Evolutionary conservation across 2,113 vertebrate species (phyloP).

Genomic region (Meleagris gallopavo): DNA sequence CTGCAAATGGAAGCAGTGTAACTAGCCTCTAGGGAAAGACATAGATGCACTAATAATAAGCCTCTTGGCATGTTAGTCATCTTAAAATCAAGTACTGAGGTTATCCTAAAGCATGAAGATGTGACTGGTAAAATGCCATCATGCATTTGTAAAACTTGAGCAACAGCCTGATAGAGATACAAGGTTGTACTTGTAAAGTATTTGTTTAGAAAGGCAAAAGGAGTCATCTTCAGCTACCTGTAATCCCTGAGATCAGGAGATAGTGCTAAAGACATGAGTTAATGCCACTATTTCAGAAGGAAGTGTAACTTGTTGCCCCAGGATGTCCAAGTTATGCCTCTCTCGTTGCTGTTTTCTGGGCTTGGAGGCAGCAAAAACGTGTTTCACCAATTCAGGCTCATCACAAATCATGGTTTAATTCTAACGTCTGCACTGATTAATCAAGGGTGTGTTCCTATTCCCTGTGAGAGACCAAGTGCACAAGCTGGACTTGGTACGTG

Average conservation of each 20-base stretch:
- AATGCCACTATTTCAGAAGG: not conserved
- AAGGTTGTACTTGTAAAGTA: not conserved
- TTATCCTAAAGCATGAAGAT: not conserved
- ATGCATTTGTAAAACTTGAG: not conserved
- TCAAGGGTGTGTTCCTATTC: not conserved
- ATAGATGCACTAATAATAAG: constrained; percentile 2
- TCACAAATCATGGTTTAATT: not conserved
- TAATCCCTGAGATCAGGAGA: not conserved
- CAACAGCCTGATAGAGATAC: not conserved
- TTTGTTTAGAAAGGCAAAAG: not conserved
- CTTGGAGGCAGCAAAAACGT: not conserved
- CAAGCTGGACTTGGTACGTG: not conserved
- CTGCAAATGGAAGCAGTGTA: not conserved
- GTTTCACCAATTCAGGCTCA: not conserved
- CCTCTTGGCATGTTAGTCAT: not conserved
- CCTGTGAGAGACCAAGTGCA: not conserved
- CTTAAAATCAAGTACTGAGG: not conserved
- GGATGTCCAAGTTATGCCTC: not conserved
- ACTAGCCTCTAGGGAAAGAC: not conserved
- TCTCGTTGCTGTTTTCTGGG: not conserved
- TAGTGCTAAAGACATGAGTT: not conserved
- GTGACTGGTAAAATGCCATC: not conserved
- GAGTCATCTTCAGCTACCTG: not conserved
- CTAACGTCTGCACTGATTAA: not conserved
- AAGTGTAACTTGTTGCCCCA: not conserved